Evolutionary conservation across 2,888 invertebrate genomes (phyloP), one percentile per base, ranked within the genome.

Genomic region (Eupithecia insigniata): DNA sequence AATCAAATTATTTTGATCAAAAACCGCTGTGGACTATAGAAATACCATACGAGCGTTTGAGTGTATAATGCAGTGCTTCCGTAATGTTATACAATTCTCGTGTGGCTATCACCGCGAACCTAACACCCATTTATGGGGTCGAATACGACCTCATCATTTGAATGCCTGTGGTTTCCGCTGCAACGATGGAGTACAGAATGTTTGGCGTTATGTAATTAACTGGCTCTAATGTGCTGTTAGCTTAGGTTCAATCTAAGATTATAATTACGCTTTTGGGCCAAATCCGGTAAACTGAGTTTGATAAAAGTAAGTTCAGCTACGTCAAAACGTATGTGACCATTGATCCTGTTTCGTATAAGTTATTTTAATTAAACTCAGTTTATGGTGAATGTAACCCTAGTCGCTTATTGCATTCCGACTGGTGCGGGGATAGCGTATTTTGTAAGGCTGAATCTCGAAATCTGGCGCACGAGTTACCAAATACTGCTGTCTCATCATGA

Each of bases 331-430:
- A 51, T 55, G 55, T 22, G 55, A 55, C 55, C 55, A 55, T 26
- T n/a, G 55, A 26, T 55, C 26, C 55, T 55, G 26, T 55, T 55
- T 4, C 26, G 26, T 55, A 26, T 4, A 55, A 26, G 26, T 26
- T 26, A 5, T 12, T 12, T 4, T 26, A 5, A 22, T 55, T 55
- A 55, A 26, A 26, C 55, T 55, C 55, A 26, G 55, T 55, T 55
- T 26, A 26, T 55, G 55, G 26, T 55, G 26, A 26, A 55, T 55
- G 12, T n/a, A 26, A 26, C 55, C 55, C 12, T 55, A 85, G 84
- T 89, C 87, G 92, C 92, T 92, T 91, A 86, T 82, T 92, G 92
- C 92, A 93, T 93, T 93, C 92, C 92, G 93, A 88, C 93, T 92
- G 93, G 93, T 93, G 93, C 92, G 92, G 66, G 66, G 60, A 34